Evolutionary conservation across 2,888 invertebrate genomes (phyloP), one percentile per base, ranked within the genome.

Genomic region (Tromatobia lineatoria): DNA sequence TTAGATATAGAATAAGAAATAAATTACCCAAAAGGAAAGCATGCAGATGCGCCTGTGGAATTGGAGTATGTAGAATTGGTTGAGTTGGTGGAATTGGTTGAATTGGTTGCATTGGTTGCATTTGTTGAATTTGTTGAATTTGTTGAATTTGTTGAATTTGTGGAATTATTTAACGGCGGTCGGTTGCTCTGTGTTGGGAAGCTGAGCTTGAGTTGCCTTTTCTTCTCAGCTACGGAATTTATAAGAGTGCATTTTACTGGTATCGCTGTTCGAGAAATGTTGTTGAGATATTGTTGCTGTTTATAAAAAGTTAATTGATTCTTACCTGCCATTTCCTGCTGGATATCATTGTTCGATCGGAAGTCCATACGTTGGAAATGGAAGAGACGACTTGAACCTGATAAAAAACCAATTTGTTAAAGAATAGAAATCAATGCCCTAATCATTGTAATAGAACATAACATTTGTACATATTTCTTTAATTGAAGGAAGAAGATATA

Each of bases 151-250:
- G 74, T 78, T 47, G 86, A 95, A 85, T 91, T 92, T 84, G 91
- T 91, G 66, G 93, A 92, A 90, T 93, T 93, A 47, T 92, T 90
- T 87, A 92, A 91, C 69, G 93, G 87, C 75, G 95, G 94, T 85
- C 95, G 94, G 75, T 95, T 94, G 82, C 92, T 90, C 76, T 93
- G 93, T 47, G 91, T 88, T 80, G 93, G 94, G 78, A 96, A 94
- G 90, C 95, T 95, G 77, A 96, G 94, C 89, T 95, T 95, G 89
- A 96, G 93, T 85, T 95, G 95, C 91, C 95, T 95, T 88, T 95
- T 94, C 91, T 95, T 95, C 88, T 96, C 96, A 88, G 90, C 91
- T 90, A 94, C 86, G 83, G 90, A 86, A 85, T 90, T 93, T 85
- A 79, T 47, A 82, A 67, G 64, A 83, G 71, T 69, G 52, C 61